Conservation (phyloP, 2,888 invertebrate species). For the Nasonovia ribisnigri region DNA sequence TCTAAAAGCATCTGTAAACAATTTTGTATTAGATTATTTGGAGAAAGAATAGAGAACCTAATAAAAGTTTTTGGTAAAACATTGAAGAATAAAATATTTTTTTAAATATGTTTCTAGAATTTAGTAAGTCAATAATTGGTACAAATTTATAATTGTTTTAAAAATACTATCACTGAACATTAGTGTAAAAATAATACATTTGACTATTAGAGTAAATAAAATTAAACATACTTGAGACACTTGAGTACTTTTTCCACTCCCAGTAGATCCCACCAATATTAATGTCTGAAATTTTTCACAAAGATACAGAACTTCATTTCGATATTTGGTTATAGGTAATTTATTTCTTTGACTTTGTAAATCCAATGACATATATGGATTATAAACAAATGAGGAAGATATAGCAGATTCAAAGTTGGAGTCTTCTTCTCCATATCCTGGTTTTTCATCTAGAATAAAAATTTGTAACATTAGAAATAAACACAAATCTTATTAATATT, state of each 20-base stretch:
- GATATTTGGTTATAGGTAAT: constrained; percentile 88
- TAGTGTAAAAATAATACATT: neutral
- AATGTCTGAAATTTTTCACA: constrained; percentile 91
- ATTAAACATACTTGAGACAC: constrained; percentile 83
- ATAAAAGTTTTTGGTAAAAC: neutral
- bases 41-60: neutral
- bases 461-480: neutral
- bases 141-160: neutral
- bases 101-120: neutral
- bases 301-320: constrained; percentile 89
- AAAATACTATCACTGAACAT: neutral
- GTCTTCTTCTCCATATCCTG: constrained; percentile 53
- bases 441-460: constrained; percentile 46
- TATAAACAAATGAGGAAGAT: constrained; percentile 81
- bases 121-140: neutral
- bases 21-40: constrained; percentile 39
- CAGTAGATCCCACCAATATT: constrained; percentile 93
- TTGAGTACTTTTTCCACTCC: constrained; percentile 96
- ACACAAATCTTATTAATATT: neutral
- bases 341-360: constrained; percentile 86
- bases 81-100: neutral
- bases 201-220: neutral
- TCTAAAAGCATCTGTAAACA: constrained; percentile 84
- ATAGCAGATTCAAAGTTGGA: constrained; percentile 42
- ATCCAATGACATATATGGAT: constrained; percentile 85